Conservation (phyloP, 2,113 vertebrate genomes). For the Stercorarius parasiticus region DNA sequence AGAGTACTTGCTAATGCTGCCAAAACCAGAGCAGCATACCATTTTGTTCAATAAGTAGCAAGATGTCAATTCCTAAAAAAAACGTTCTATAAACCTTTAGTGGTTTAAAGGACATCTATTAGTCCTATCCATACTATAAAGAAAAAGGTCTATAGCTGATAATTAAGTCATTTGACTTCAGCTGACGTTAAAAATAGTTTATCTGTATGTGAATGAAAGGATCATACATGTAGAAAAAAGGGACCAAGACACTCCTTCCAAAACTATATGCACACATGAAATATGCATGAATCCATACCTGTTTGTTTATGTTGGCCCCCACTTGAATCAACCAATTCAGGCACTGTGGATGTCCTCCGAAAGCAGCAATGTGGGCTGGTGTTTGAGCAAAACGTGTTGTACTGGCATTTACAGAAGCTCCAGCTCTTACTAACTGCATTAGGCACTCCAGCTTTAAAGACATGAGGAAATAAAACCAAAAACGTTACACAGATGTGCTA, state of each 20-base stretch:
- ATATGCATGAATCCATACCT: conserved; percentile 74
- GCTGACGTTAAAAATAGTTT: background rate
- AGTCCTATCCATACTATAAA: background rate
- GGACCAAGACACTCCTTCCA: background rate
- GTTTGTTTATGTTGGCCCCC: conserved; percentile 91
- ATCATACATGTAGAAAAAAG: background rate
- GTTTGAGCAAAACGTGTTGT: conserved; percentile 93
- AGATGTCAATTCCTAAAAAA: background rate
- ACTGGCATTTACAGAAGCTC: conserved; percentile 86
- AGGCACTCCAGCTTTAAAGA: conserved; percentile 90
- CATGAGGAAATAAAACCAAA: conserved; percentile 5
- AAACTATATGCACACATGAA: background rate
- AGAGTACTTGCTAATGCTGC: background rate
- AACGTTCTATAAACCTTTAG: background rate
- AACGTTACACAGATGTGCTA: background rate
- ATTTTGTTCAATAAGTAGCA: background rate
- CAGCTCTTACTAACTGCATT: conserved; percentile 87
- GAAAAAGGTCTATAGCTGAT: background rate
- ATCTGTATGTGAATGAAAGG: background rate
- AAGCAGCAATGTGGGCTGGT: conserved; percentile 90
- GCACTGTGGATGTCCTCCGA: conserved; percentile 93
- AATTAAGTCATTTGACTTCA: background rate
- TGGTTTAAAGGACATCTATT: background rate
- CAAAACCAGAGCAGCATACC: background rate
- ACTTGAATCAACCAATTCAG: conserved; percentile 91